Evolutionary conservation across 2,113 vertebrate species (phyloP), one percentile per base, ranked within the genome.

Genomic region (Arvicanthis niloticus): DNA sequence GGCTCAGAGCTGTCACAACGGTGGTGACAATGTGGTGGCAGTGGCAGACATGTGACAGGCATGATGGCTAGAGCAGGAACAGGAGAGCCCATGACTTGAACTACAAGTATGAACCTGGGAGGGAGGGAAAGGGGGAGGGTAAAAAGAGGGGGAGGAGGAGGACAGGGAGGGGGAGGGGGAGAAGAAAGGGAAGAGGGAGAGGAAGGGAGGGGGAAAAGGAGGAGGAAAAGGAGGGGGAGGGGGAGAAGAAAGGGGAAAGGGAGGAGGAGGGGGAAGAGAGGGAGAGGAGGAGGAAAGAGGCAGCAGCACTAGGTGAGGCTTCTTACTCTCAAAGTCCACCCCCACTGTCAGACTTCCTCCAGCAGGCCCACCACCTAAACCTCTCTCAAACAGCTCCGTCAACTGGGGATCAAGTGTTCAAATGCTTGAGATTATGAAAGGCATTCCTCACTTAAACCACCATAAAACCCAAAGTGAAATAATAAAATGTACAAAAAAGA

Each of bases 231-330:
- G 22, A 8, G 21, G 0, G 24, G 11, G 12, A 2, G 12, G 10
- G 1, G 10, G 10, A 11, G 7, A 2, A 1, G 6, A 6, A 8
- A 9, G 51, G 51, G 51, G 7, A 48, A 15, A 51, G 10, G 4
- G 72, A 42, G n/a, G 3, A 0, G 9, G 24, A 26, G 7, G 15
- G 4, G 31, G 11, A 65, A 11, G 26, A 3, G 24, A 11, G 4
- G 72, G 40, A 4, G 58, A 60, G 19, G 8, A 51, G 51, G 60
- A 5, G 9, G 1, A 7, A 16, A 72, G 19, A 9, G 31, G 29
- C 12, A 31, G 13, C 53, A 80, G 77, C 22, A 56, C 16, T 53
- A n/a, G 53, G 19, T 22, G 34, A 58, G 78, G 37, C 53, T 58
- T 37, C 34, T 58, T 3, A 56, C 77, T 58, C 34, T 53, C 8